A percentile compares a stretch with the other conserved stretches of the same genome.
Evolutionary conservation across 2,888 invertebrate genomes (phyloP).

Genomic region (Cosmopolites sordidus): DNA sequence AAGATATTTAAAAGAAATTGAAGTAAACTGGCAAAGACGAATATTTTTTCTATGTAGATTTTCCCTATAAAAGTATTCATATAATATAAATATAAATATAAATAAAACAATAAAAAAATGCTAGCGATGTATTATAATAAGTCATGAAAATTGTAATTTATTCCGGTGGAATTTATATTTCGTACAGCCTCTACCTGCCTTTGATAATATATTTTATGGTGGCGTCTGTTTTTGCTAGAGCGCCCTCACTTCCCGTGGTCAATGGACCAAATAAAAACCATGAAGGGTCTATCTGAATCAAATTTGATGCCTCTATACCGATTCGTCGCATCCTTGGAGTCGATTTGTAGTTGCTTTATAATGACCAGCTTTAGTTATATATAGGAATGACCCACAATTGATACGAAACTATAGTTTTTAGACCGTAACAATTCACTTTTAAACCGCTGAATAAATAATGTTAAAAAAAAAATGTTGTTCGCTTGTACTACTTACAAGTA

Average conservation of each 20-base stretch:
- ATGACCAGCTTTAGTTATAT: not conserved
- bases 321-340: not conserved
- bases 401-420: not conserved
- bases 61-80: no score
- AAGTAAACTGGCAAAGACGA: no score
- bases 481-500: no score
- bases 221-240: constrained; percentile 1
- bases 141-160: no score
- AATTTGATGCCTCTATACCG: not conserved
- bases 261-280: not conserved
- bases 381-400: not conserved
- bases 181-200: not conserved
- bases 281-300: not conserved
- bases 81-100: no score
- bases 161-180: not conserved
- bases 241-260: not conserved
- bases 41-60: no score
- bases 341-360: constrained; percentile 1
- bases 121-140: no score
- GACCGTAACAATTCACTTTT: no score
- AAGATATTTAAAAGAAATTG: no score
- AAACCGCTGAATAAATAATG: no score
- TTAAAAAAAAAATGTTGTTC: no score
- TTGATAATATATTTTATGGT: constrained; percentile 1
- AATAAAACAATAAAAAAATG: no score